These are phyloP conservation scores for Poeciliopsis retropinna DNA, from an alignment of 2,113 vertebrate genomes.

Conservation along the genomic window DNA sequence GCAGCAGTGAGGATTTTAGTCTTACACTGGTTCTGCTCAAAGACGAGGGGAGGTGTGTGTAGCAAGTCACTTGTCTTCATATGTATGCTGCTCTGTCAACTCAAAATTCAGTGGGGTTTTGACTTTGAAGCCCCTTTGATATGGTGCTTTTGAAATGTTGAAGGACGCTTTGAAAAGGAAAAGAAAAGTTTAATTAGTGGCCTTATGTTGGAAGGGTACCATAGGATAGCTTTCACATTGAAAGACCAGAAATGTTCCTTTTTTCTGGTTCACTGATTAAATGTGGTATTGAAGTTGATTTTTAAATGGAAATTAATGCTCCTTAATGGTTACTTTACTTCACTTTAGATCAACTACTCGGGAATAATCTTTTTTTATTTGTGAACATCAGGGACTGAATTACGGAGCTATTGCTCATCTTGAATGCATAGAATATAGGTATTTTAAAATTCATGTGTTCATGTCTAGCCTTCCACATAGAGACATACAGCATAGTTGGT, in stretches of 20 bases:
- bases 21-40: slow-evolving; percentile 33
- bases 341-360: slow-evolving; percentile 62
- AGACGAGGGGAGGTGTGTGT: slow-evolving; percentile 29
- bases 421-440: slow-evolving; percentile 34
- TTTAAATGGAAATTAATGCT: slow-evolving; percentile 64
- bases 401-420: slow-evolving; percentile 54
- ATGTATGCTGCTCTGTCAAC: slow-evolving; percentile 58
- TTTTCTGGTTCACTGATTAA: slow-evolving; percentile 56
- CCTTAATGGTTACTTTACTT: slow-evolving; percentile 68
- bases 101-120: slow-evolving; percentile 60
- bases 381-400: slow-evolving; percentile 53
- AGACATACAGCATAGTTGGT: slow-evolving; percentile 33
- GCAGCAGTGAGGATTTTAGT: slow-evolving; percentile 33
- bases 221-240: slow-evolving; percentile 45
- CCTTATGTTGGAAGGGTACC: slow-evolving; percentile 49
- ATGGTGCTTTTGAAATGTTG: slow-evolving; percentile 76
- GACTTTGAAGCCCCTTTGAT: slow-evolving; percentile 77
- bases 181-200: slow-evolving; percentile 75
- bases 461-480: slow-evolving; percentile 25
- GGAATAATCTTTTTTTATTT: slow-evolving; percentile 33
- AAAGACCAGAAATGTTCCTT: slow-evolving; percentile 20
- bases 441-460: slow-evolving; percentile 39
- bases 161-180: slow-evolving; percentile 73
- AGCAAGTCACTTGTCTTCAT: slow-evolving; percentile 51
- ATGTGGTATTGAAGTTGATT: slow-evolving; percentile 69